Evolutionary conservation across 1,140 invertebrate genomes (phyloP).

Genomic region (Anagrus nilaparvatae): DNA sequence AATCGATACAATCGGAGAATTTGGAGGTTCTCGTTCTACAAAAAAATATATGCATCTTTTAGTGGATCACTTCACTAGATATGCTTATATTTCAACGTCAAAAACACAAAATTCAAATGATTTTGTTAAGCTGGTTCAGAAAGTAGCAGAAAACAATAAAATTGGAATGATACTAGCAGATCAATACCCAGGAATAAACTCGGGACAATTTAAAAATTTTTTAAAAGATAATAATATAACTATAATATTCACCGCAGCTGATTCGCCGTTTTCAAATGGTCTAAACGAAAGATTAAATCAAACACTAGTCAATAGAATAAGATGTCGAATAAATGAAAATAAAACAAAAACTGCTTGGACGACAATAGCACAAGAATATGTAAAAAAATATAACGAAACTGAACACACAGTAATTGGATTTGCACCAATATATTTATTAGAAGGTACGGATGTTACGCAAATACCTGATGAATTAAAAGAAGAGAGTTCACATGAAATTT

Average conservation of each 20-base stretch:
- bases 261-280: conserved; percentile 15
- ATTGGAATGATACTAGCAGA: conserved; percentile 20
- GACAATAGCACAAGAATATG: conserved; percentile 10
- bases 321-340: conserved; percentile 13
- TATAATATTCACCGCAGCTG: conserved; percentile 15
- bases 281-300: conserved; percentile 17
- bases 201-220: conserved; percentile 17
- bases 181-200: conserved; percentile 18
- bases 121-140: conserved; percentile 33
- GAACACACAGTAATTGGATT: conserved; percentile 10
- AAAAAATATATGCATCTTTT: conserved; percentile 28
- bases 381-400: conserved; percentile 10
- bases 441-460: not conserved
- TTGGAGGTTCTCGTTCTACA: conserved; percentile 24
- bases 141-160: conserved; percentile 17
- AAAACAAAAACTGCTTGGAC: conserved; percentile 11
- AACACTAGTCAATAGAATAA: conserved; percentile 16
- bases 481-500: not conserved
- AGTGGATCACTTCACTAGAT: conserved; percentile 27
- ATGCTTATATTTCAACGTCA: conserved; percentile 27
- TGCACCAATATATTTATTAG: conserved; percentile 11
- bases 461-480: conserved; percentile 10
- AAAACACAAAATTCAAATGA: conserved; percentile 26
- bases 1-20: conserved; percentile 29
- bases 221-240: conserved; percentile 9